Evolutionary conservation across 2,888 invertebrate genomes (phyloP).

Genomic region (Cephus spinipes): DNA sequence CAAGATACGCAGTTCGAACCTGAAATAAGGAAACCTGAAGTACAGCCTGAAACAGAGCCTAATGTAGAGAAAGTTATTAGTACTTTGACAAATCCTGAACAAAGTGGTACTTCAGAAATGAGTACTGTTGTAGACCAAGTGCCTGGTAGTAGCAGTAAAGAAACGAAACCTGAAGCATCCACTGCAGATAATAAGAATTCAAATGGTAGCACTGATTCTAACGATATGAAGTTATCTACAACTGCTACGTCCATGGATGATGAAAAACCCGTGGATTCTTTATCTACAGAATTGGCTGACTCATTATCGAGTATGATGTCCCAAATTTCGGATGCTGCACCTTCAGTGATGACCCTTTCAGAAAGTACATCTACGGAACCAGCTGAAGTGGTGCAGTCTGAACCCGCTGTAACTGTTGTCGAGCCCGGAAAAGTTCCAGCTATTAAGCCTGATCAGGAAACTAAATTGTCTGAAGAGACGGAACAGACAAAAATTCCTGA

Average conservation of each 20-base stretch:
- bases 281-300: conserved; percentile 49
- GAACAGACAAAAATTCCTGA: not conserved
- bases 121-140: not conserved
- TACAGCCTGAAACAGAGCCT: conserved; percentile 19
- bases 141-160: not conserved
- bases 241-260: conserved; percentile 18
- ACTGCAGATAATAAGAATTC: not conserved
- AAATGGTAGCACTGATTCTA: not conserved
- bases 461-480: not conserved
- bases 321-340: conserved; percentile 50
- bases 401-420: not conserved
- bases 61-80: conserved; percentile 34
- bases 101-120: conserved; percentile 18
- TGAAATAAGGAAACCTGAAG: conserved; percentile 11
- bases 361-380: not conserved
- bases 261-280: conserved; percentile 20
- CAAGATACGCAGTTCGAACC: conserved; percentile 33
- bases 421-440: not conserved
- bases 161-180: conserved; percentile 3
- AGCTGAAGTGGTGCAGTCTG: not conserved
- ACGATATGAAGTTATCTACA: conserved; percentile 16
- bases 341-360: conserved; percentile 32
- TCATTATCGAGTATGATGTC: conserved; percentile 56
- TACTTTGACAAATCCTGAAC: conserved; percentile 30
- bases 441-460: not conserved